A percentile compares a stretch with the other conserved stretches of the same genome.
phyloP scores from a whole-genome alignment of 2,797 vertebrate genomes.

The Argyrosomus regius region DNA sequence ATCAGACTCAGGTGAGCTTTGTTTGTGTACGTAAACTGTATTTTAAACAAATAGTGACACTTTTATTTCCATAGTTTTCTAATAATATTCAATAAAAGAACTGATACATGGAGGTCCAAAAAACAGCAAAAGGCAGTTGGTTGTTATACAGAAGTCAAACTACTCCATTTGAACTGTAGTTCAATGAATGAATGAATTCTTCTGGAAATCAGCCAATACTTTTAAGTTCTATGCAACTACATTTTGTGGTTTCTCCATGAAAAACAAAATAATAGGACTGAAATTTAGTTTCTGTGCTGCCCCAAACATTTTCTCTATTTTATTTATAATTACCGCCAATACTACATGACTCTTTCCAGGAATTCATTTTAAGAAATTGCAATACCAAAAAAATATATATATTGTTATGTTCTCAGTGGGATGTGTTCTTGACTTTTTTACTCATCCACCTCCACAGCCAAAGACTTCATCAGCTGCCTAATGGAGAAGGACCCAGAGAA shows the following conservation, averaged over 20 bases:
- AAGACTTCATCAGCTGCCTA: slow-evolving; percentile 93
- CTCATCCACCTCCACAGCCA: slow-evolving; percentile 82
- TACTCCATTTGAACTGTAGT: not conserved
- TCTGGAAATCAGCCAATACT: not conserved
- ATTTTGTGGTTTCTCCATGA: not conserved
- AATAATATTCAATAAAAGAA: not conserved
- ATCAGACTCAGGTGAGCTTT: slow-evolving; percentile 93
- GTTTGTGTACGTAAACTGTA: not conserved
- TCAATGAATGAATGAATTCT: not conserved
- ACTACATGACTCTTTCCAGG: not conserved
- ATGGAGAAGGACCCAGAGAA: slow-evolving; percentile 97
- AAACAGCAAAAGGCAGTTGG: not conserved
- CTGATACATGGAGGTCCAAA: not conserved
- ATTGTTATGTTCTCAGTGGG: not conserved
- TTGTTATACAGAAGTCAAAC: not conserved
- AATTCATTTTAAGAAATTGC: not conserved
- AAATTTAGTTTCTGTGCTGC: not conserved
- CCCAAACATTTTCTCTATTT: slow-evolving; percentile 1
- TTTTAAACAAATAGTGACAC: not conserved
- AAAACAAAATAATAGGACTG: not conserved
- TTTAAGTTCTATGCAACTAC: not conserved
- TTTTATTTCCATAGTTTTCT: not conserved
- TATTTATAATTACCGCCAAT: not conserved
- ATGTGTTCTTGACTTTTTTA: slow-evolving; percentile 51
- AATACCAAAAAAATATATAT: not conserved